Evolutionary conservation across 2,797 vertebrate species (phyloP), one percentile per base, ranked within the genome.

Genomic region (Caiman crocodilus): DNA sequence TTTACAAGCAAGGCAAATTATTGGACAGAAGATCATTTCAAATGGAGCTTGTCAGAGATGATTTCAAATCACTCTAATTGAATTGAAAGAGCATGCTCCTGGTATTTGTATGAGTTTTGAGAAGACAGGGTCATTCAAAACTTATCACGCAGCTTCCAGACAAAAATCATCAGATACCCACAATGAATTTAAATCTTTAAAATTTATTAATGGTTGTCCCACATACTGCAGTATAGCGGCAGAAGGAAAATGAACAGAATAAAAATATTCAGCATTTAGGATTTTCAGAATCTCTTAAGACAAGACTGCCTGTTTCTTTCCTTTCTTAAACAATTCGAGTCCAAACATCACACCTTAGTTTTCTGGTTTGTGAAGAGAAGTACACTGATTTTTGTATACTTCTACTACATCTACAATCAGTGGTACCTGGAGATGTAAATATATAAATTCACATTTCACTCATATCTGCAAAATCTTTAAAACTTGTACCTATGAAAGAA

Each of bases 41-140:
- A 67, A 59, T 21, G 84, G 28, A 75, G 28, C 35, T 32, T 64
- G 80, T 71, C 79, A 35, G 73, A 50, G 42, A 16, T 20, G 77
- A 25, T 77, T 65, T 89, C 28, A 93, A 71, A 79, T 57, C 21
- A 86, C 69, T 59, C 25, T 71, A 94, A 91, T 84, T 87, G 89
- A 85, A 85, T 8, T 30, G 63, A 87, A 80, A 64, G 58, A 76
- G 13, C 65, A 73, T 5, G 2, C 26, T 63, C 85, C 35, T 55
- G 65, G 84, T 67, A 15, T 79, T 17, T 67, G 23, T 26, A 42
- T 5, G 8, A 9, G 28, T 50, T 57, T 82, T 79, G 76, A n/a
- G 88, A 92, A 88, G 92, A 28, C 14, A 11, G 83, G 56, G 9
- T 42, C 35, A 9, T 14, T 84, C 59, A 28, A 14, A 79, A 91